phyloP scores from a whole-genome alignment of 2,888 invertebrate genomes.

The Pantelozetes paolii region DNA sequence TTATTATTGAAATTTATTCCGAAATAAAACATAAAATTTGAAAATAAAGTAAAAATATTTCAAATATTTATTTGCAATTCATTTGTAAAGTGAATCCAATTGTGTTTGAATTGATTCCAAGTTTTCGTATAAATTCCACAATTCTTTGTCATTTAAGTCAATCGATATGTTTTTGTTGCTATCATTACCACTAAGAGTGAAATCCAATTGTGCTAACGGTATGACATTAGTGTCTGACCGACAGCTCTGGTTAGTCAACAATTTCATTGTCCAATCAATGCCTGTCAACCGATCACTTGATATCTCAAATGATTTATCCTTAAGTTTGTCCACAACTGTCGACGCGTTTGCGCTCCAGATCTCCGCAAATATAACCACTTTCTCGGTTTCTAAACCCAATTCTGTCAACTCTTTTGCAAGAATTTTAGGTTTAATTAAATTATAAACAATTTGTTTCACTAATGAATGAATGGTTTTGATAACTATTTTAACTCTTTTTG shows the following conservation, averaged over 20 bases:
- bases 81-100: conserved; percentile 39
- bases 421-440: conserved; percentile 33
- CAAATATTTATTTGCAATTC: no score
- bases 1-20: no score
- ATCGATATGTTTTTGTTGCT: conserved; percentile 13
- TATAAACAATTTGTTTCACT: conserved; percentile 7
- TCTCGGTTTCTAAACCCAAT: conserved; percentile 20
- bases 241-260: conserved; percentile 26
- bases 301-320: conserved; percentile 26
- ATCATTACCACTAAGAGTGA: conserved; percentile 1
- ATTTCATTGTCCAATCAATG: conserved; percentile 37
- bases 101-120: conserved; percentile 39
- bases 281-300: conserved; percentile 3
- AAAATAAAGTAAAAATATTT: no score
- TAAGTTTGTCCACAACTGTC: conserved; percentile 14
- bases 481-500: background rate
- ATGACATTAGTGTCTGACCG: background rate
- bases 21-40: no score
- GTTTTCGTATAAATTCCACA: conserved; percentile 35
- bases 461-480: background rate
- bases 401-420: conserved; percentile 25
- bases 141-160: conserved; percentile 32
- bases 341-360: conserved; percentile 15
- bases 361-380: conserved; percentile 10
- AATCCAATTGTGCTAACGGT: conserved; percentile 33